Base-by-base conservation (phyloP, 2,113 vertebrate species). In the Tiliqua scincoides region DNA sequence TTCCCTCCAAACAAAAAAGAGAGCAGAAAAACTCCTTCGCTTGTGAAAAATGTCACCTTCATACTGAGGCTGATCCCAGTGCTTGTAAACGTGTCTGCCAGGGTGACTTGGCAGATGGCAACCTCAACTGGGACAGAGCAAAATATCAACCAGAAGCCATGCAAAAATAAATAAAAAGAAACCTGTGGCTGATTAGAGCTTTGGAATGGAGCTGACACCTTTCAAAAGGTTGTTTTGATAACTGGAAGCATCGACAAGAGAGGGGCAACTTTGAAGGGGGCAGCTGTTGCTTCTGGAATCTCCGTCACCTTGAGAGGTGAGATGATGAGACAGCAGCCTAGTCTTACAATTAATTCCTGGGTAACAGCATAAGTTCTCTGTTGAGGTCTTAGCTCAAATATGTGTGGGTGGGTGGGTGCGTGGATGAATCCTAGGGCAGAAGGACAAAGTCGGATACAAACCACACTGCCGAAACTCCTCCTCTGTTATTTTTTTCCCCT, bases 41-140 rank as follows among this genome's bases (percentile, higher is more conserved):
- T 77, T 77, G 6, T 95, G 93, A 93, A 92, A 96, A 95, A 96
- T 96, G 94, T 96, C 96, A 96, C 96, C 96, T 96, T 97, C 95
- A 91, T 57, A 93, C 93, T 91, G 95, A 94, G 87, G 92, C 94
- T 72, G 87, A 93, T 83, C 88, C 48, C 92, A 93, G 94, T 93
- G 71, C 94, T 95, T 93, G 94, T 95, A 96, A 88, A 95, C 92
- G 85, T 93, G 93, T 91, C 94, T 93, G 94, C 94, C 93, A 82
- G 90, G 35, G 10, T 93, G 96, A 94, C 54, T 93, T 97, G 95
- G 94, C 93, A 95, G 96, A 97, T 96, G 95, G 94, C 93, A 94
- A 27, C 87, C 68, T 94, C 90, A 93, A 2, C 91, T 18, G 84
- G 93, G 94, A 91, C 35, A 27, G 90, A 94, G 93, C 83, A 59